Evolutionary conservation across 2,113 vertebrate species (phyloP).

Genomic region (Recurvirostra avosetta): DNA sequence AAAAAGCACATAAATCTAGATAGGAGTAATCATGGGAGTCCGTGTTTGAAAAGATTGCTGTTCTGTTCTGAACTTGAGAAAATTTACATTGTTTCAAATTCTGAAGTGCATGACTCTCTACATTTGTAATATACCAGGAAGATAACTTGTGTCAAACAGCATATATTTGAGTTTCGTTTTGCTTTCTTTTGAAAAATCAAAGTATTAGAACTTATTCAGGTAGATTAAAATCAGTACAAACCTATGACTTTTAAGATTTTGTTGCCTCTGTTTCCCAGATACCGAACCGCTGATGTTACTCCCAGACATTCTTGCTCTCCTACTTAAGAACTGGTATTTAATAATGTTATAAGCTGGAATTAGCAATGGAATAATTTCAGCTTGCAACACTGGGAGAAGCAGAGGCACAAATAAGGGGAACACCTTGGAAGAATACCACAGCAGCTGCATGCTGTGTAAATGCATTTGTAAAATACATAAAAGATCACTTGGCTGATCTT

Average conservation of each 20-base stretch:
- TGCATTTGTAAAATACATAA: constrained; percentile 13
- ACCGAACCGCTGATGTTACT: background rate
- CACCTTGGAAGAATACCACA: constrained; percentile 22
- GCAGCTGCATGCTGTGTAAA: constrained; percentile 22
- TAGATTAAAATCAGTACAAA: background rate
- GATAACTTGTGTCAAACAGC: background rate
- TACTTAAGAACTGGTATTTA: background rate
- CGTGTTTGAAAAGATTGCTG: background rate
- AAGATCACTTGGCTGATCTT: constrained; percentile 27
- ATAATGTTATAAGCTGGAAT: constrained; percentile 2
- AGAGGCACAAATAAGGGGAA: constrained; percentile 33
- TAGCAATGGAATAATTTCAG: constrained; percentile 10
- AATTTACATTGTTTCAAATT: background rate
- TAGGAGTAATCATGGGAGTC: background rate
- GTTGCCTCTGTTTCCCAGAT: background rate
- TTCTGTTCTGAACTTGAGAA: background rate
- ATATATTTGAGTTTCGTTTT: background rate
- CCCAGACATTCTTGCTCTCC: background rate
- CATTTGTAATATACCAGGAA: background rate
- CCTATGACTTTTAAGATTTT: background rate
- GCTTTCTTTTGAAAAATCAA: background rate
- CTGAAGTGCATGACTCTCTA: background rate
- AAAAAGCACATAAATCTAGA: background rate
- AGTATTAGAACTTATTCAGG: background rate
- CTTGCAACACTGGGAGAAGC: background rate